Base-by-base conservation (phyloP, 2,113 vertebrate genomes). In the Triplophysa tibetana region DNA sequence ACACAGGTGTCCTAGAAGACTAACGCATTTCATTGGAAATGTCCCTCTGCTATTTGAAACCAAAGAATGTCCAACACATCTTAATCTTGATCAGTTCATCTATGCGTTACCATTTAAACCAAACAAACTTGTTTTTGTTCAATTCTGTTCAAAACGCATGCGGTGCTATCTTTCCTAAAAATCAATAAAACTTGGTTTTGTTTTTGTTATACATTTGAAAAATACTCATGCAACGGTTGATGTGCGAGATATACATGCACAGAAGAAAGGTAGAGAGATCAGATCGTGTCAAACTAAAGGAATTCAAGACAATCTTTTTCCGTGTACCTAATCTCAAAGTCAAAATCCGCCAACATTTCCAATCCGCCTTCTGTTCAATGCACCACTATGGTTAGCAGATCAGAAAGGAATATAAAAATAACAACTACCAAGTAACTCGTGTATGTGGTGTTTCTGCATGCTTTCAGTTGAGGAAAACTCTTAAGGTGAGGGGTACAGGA, bases 321-420 rank as follows among this genome's bases (percentile, higher is more conserved):
- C 19, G 3, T 56, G 24, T 12, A 23, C 23, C 29, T 68, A 54
- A 77, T 64, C 75, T 65, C 0, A 21, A 77, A 38, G 43, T 52
- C 43, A 45, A 54, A 68, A 65, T 75, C 64, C 24, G 52, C 62
- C 67, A 60, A 58, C 70, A 83, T 79, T 65, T 70, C 41, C 29
- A 75, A 45, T 79, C 77, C 69, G n/a, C 60, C 58, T 82, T 52
- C 56, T 58, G 14, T 38, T 64, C 13, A 76, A 61, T 62, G 70
- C 64, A 60, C 38, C 38, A 50, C 13, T 50, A 58, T 23, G 21
- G 16, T 45, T 7, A 62, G 58, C 33, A 70, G 48, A 83, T 75
- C 81, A 75, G 70, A 62, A 54, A 48, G 63, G 38, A 52, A 61
- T 82, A 74, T 33, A 52, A 68, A 75, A 75, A 52, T 52, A 78